Evolutionary conservation across 2,888 invertebrate species (phyloP), one percentile per base, ranked within the genome.

Genomic region (Caenorhabditis wallacei): DNA sequence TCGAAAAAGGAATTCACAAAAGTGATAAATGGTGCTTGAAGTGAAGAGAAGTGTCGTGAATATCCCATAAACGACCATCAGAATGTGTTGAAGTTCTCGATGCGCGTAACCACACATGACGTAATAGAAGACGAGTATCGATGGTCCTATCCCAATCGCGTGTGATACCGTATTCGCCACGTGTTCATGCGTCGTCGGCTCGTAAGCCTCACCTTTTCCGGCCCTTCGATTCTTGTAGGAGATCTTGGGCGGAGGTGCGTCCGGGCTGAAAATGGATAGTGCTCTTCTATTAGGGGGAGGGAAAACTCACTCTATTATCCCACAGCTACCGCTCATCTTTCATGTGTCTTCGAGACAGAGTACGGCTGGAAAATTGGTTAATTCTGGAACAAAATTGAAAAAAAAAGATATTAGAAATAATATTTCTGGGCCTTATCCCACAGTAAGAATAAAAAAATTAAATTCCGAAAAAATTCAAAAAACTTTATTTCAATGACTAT

Each of bases 161-260:
- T 91, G 91, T 0, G 89, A 87, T 22, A 88, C 26, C 4, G 87
- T 88, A 80, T 91, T 91, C 1, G 91, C 91, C 11, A 88, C 56
- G 70, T 91, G 91, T 59, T 91, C 91, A 54, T 86, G 80, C 20
- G 80, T 80, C 18, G 91, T 90, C 22, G 91, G 91, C 72, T 91
- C 89, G 78, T 91, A 91, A 16, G 88, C 81, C 74, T 88, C 86
- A 40, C 89, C 89, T 30, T 82, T 79, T 4, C 72, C 82, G n/a
- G 91, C 88, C 16, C 89, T 70, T 59, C 83, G 83, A 72, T 89
- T 89, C 85, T 90, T 91, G 79, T 89, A 91, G 26, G 76, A 74
- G 43, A 43, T 43, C 24, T 54, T 69, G 1, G 78, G 57, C 2
- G 80, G 74, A 20, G 74, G 74, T 10, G 80, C 64, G 59, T 80